A percentile compares a stretch with the other conserved stretches of the same genome.
These are phyloP conservation scores for Andricus quercusramuli DNA, from an alignment of 2,888 invertebrate species.

Conservation along the genomic window DNA sequence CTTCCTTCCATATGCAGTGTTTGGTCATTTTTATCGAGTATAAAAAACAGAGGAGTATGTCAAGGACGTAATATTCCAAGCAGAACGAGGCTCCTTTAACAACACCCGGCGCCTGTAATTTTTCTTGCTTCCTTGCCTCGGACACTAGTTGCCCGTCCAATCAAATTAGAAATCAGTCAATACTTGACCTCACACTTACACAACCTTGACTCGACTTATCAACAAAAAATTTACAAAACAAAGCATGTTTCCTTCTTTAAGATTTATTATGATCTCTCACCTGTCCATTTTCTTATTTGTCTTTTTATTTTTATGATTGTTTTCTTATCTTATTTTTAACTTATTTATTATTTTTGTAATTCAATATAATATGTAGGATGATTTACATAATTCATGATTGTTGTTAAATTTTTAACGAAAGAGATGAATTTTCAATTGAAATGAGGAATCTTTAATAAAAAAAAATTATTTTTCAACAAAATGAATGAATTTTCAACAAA, in stretches of 20 bases:
- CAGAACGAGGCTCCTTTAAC: slow-evolving; percentile 54
- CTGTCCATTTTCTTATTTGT: neutral
- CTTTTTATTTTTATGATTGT: neutral
- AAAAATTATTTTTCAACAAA: too few species aligned
- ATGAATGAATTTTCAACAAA: too few species aligned
- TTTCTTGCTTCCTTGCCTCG: slow-evolving; percentile 32
- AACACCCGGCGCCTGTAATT: slow-evolving; percentile 25
- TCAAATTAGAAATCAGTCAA: slow-evolving; percentile 33
- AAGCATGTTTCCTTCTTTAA: neutral
- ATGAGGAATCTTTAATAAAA: too few species aligned
- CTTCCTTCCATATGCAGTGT: neutral
- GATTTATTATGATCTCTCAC: neutral
- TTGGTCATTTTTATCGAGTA: neutral
- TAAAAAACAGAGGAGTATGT: slow-evolving; percentile 50
- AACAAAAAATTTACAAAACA: slow-evolving; percentile 6
- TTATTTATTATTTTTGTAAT: too few species aligned
- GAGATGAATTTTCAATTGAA: too few species aligned
- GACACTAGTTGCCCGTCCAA: neutral
- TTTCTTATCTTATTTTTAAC: too few species aligned
- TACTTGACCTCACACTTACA: slow-evolving; percentile 21
- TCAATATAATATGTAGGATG: too few species aligned
- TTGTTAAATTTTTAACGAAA: too few species aligned
- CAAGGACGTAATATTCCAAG: slow-evolving; percentile 60
- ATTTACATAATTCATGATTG: too few species aligned
- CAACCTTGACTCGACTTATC: slow-evolving; percentile 38